Base-by-base conservation (phyloP, 2,113 vertebrate genomes). In the Poecilia latipinna region DNA sequence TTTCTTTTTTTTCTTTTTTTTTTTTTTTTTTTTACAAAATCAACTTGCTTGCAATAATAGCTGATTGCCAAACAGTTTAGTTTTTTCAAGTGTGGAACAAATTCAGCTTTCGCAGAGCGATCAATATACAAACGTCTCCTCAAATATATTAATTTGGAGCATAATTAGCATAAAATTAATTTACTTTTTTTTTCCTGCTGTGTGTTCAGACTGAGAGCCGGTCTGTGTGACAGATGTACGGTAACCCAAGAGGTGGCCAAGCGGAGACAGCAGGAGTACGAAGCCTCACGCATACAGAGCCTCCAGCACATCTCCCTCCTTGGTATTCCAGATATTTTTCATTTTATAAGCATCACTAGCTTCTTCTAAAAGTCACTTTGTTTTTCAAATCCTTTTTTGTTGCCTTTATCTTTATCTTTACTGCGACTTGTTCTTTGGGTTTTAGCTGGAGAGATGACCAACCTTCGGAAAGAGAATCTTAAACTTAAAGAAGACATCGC, bases 191-290 rank as follows among this genome's bases (percentile, higher is more conserved):
- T 69, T 61, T 51, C 57, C 29, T n/a, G 61, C 10, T 73, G 57
- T 84, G 70, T 35, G 57, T 63, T 2, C 78, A 99, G 97, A 90
- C 89, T 99, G 82, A 89, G 98, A 80, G 98, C 98, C 0, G 97
- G 98, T 4, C 95, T 99, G 42, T 99, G 98, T 1, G 98, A 99
- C 91, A 94, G 97, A 73, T 99, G 98, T 74, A 95, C 96, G 39
- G 98, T 99, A 35, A 98, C 97, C 8, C 97, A 99, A 91, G 97
- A 99, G 65, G 92, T 99, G 63, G 96, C 97, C 1, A 96, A 96
- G 77, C 97, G 95, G 83, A 95, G 93, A 78, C 97, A 97, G 81
- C 96, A 96, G 33, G 96, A 98, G 28, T 97, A 95, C 0, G 97
- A 98, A 81, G 94, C 75, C 1, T 94, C 94, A 0, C 96, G 97